Evolutionary conservation across 2,888 invertebrate genomes (phyloP).

Genomic region (Craniophora ligustri): DNA sequence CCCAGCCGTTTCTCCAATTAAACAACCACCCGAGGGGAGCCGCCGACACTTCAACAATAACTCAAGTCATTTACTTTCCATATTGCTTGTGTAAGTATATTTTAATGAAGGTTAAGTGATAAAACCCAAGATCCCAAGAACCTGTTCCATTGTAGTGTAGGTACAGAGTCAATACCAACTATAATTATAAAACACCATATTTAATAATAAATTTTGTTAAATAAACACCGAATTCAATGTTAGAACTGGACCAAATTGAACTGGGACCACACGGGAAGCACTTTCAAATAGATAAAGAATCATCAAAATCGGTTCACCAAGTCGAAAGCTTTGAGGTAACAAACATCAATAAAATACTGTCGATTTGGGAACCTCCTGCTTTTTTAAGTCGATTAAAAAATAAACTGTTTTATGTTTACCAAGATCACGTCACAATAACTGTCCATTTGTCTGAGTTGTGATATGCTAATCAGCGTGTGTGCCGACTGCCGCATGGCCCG

Average conservation of each 20-base stretch:
- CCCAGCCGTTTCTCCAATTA: slow-evolving; percentile 75
- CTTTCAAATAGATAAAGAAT: too few species aligned
- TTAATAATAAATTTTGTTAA: slow-evolving; percentile 24
- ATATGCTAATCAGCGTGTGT: slow-evolving; percentile 46
- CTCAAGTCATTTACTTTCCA: slow-evolving; percentile 50
- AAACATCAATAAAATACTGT: too few species aligned
- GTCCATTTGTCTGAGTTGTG: slow-evolving; percentile 40
- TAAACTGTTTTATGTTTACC: slow-evolving; percentile 43
- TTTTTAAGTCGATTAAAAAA: too few species aligned
- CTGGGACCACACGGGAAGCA: too few species aligned
- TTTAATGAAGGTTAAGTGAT: slow-evolving; percentile 46
- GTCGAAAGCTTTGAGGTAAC: too few species aligned
- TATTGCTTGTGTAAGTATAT: slow-evolving; percentile 13
- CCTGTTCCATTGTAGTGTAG: too few species aligned
- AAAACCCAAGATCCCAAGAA: slow-evolving; percentile 8
- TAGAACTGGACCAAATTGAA: too few species aligned
- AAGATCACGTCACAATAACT: slow-evolving; percentile 31
- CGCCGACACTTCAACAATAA: slow-evolving; percentile 54
- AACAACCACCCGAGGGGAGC: slow-evolving; percentile 67
- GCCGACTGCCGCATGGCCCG: too few species aligned
- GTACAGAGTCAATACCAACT: too few species aligned
- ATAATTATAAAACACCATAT: slow-evolving; percentile 3
- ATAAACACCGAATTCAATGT: too few species aligned
- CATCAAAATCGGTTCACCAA: too few species aligned
- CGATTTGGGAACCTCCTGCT: too few species aligned